These are phyloP conservation scores for Strix occidentalis DNA, from an alignment of 2,797 vertebrate genomes.

Conservation along the genomic window DNA sequence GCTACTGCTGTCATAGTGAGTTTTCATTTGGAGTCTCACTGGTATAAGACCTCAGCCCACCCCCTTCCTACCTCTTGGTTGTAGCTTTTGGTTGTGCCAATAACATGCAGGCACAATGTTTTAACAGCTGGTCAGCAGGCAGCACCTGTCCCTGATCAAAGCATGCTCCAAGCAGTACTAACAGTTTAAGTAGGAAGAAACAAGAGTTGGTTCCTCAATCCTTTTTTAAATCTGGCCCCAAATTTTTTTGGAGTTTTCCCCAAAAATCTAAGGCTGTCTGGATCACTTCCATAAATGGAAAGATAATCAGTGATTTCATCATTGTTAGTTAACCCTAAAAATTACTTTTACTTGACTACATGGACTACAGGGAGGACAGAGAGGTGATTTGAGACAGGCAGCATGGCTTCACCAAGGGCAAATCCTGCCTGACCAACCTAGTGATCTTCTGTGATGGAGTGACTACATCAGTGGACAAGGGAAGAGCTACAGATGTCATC, in stretches of 20 bases:
- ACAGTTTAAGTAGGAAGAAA: background rate
- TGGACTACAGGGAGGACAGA: no score
- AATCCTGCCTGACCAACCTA: no score
- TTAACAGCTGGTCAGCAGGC: no score
- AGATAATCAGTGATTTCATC: background rate
- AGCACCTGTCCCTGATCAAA: background rate
- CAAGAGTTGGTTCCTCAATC: background rate
- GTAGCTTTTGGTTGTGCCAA: background rate
- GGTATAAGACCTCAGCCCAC: background rate
- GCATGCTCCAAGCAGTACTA: background rate
- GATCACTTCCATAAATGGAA: no score
- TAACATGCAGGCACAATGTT: no score
- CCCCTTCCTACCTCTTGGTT: background rate
- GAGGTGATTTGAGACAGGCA: no score
- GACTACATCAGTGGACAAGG: background rate
- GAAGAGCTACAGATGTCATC: background rate
- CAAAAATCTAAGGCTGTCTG: background rate
- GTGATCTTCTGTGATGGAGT: background rate
- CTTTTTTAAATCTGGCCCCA: background rate
- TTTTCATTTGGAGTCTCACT: background rate
- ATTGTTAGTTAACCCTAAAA: background rate
- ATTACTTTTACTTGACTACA: no score
- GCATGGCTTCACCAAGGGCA: no score
- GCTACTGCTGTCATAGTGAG: background rate
- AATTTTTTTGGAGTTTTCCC: background rate